A percentile compares a stretch with the other conserved stretches of the same genome.
Evolutionary conservation across 1,140 invertebrate genomes (phyloP).

Genomic region (Lasioglossum albipes): DNA sequence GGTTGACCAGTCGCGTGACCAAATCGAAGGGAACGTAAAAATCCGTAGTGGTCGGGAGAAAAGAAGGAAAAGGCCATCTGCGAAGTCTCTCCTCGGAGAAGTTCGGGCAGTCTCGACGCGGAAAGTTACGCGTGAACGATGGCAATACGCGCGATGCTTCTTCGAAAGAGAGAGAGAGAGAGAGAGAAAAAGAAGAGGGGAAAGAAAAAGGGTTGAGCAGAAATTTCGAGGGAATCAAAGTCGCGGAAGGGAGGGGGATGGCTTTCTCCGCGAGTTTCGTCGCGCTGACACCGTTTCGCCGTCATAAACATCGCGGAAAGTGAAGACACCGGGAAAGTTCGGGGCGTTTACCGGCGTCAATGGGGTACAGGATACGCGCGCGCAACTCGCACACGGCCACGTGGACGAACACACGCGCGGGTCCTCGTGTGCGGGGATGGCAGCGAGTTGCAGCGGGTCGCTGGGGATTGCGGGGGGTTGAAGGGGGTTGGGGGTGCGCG

Average conservation of each 20-base stretch:
- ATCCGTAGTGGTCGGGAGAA: no score
- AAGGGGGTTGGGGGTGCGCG: no score
- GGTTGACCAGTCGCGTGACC: no score
- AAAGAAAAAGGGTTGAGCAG: not conserved
- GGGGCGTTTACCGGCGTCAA: constrained; percentile 63
- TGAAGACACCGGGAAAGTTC: constrained; percentile 51
- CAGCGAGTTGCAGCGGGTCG: no score
- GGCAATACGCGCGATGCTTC: not conserved
- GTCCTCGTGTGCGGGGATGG: no score
- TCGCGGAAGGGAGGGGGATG: not conserved
- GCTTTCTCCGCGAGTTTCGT: constrained; percentile 18
- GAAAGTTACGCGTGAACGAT: not conserved
- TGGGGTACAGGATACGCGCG: constrained; percentile 46
- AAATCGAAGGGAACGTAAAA: no score
- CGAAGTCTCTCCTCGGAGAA: not conserved
- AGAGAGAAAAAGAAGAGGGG: not conserved
- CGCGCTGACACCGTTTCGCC: constrained; percentile 43
- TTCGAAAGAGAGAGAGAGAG: no score
- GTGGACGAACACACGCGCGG: constrained; percentile 45
- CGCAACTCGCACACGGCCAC: constrained; percentile 30
- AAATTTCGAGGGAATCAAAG: not conserved
- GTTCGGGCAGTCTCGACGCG: not conserved
- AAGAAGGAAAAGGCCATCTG: no score
- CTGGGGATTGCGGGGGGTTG: not conserved
- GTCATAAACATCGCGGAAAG: constrained; percentile 48